These are phyloP conservation scores for Macroglossus sobrinus DNA, from an alignment of 2,113 vertebrate genomes.

Conservation along the genomic window DNA sequence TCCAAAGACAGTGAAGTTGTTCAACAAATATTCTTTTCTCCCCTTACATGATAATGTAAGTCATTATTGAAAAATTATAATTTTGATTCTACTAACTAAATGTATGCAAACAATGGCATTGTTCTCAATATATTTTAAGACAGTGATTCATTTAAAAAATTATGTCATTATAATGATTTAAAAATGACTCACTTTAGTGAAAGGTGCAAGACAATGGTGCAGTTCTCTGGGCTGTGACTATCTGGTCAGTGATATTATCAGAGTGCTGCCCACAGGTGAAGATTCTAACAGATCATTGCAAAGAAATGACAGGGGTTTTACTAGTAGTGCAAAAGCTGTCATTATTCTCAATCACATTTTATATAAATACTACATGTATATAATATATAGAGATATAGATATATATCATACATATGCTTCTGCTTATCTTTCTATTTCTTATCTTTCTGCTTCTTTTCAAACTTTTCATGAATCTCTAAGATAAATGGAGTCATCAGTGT, in stretches of 20 bases:
- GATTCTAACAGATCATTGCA: neutral
- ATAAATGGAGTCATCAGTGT: neutral
- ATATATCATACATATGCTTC: neutral
- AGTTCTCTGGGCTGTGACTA: neutral
- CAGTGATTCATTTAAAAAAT: neutral
- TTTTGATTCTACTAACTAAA: constrained; percentile 19
- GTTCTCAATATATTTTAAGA: constrained; percentile 33
- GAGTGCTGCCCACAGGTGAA: neutral
- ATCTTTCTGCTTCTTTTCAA: neutral
- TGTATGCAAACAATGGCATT: constrained; percentile 36
- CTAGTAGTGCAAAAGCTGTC: neutral
- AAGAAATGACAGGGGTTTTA: accelerated
- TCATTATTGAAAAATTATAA: neutral
- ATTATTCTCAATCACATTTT: neutral
- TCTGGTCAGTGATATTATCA: neutral
- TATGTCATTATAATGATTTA: neutral
- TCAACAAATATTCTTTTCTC: neutral
- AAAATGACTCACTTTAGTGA: neutral
- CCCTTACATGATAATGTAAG: neutral
- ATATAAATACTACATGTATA: neutral
- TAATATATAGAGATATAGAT: no score
- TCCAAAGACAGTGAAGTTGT: neutral
- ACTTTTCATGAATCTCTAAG: neutral
- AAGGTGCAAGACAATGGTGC: neutral
- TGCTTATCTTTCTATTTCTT: neutral